Percentiles rank a stretch among this genome's conserved stretches.
phyloP scores from a whole-genome alignment of 2,888 invertebrate genomes.

The Euplexia lucipara region DNA sequence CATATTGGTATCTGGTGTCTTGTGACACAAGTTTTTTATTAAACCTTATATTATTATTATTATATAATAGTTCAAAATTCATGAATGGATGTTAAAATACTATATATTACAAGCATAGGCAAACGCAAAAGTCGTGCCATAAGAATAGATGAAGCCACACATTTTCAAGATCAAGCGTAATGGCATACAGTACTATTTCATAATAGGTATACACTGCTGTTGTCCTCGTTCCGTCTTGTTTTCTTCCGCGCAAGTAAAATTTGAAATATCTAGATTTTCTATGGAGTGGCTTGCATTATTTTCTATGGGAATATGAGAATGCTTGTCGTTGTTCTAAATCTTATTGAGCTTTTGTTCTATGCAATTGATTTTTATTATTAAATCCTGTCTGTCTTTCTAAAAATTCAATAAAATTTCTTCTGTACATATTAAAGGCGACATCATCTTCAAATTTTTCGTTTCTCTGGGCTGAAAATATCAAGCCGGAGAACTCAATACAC shows the following conservation, averaged over 20 bases:
- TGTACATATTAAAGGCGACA: no score
- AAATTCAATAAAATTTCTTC: no score
- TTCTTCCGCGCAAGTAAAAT: conserved; percentile 2
- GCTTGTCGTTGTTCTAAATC: not conserved
- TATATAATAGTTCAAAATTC: not conserved
- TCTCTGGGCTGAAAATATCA: not conserved
- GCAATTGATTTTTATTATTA: not conserved
- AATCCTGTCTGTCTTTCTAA: no score
- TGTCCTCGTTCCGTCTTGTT: conserved; percentile 2
- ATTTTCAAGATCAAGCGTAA: conserved; percentile 37
- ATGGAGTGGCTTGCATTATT: not conserved
- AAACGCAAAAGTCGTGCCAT: not conserved
- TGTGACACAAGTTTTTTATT: no score
- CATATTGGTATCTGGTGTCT: no score
- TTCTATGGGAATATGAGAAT: not conserved
- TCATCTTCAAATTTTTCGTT: not conserved
- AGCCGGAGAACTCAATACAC: not conserved
- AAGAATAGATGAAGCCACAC: conserved; percentile 47
- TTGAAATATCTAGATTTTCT: not conserved
- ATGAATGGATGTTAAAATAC: not conserved
- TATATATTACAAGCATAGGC: not conserved
- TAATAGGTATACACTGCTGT: conserved; percentile 31
- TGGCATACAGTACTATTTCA: conserved; percentile 19
- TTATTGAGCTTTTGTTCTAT: not conserved
- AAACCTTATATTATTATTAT: no score